Percentiles rank a stretch among this genome's conserved stretches.
Evolutionary conservation across 2,888 invertebrate genomes (phyloP).

Genomic region (Lydus trimaculatus): DNA sequence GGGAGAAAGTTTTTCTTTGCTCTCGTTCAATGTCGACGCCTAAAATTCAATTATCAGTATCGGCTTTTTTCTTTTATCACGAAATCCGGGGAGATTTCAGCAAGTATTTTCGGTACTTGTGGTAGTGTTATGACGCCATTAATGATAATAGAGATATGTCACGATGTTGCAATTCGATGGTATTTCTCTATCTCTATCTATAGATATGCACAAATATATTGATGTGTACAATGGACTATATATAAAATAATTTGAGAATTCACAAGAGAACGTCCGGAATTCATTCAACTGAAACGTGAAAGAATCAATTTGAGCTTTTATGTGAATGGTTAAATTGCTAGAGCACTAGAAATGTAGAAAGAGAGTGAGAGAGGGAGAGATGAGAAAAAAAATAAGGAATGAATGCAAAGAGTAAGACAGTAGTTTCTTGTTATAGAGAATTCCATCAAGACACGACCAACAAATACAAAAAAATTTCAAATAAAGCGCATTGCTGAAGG

Average conservation of each 20-base stretch:
- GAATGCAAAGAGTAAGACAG: not conserved
- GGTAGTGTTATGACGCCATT: slow-evolving; percentile 46
- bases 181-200: slow-evolving; percentile 16
- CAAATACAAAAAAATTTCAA: not conserved
- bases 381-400: not conserved
- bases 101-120: not conserved
- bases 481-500: not conserved
- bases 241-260: slow-evolving; percentile 45
- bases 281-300: slow-evolving; percentile 27
- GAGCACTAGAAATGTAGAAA: not conserved
- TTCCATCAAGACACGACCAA: not conserved
- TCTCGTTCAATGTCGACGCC: not conserved
- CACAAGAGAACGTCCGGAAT: slow-evolving; percentile 38
- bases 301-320: slow-evolving; percentile 35
- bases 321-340: slow-evolving; percentile 8
- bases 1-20: not conserved
- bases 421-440: not conserved
- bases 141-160: slow-evolving; percentile 48
- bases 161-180: slow-evolving; percentile 46
- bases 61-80: not conserved
- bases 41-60: slow-evolving; percentile 3
- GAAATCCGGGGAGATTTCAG: not conserved
- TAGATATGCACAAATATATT: not conserved
- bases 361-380: too few relatives aligned
- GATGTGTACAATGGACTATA: slow-evolving; percentile 8